Evolutionary conservation across 1,140 invertebrate genomes (phyloP), one percentile per base, ranked within the genome.

Genomic region (Drosophila sucinea): DNA sequence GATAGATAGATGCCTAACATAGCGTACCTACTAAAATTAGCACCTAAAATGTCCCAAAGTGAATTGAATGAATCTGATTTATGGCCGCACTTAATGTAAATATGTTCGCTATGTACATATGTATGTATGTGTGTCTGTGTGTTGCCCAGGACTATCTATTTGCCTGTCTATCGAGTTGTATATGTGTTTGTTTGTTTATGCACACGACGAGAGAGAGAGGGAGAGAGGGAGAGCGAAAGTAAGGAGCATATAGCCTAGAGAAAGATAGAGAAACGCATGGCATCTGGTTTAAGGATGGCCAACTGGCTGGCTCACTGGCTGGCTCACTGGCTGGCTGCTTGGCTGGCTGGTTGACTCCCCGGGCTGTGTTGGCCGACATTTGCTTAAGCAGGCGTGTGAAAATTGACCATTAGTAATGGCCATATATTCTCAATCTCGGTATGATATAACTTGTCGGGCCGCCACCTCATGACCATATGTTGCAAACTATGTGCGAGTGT

Each of bases 51-150:
- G 69, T 73, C 60, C 82, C 61, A 70, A 70, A 76, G 83, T 87
- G 84, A 86, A 86, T 87, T 87, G 83, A 87, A 83, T 89, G 74
- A 67, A 83, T 69, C 84, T 87, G 83, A 87, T 87, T 87, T 89
- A 89, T 87, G 83, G 78, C 29, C 77, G 73, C 84, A 89, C 80
- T 89, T 81, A 87, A 87, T 86, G 83, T 81, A 87, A 86, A 86
- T 86, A 80, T 74, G 70, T 77, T 70, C 35, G 51, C 51, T 58
- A 68, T 70, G 71, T 51, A 68, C 67, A 58, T 47, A 33, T 38
- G 33, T 54, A 60, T 58, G n/a, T 71, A 30, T 60, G 54, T 40
- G 41, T 66, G 47, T 62, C 30, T 41, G 30, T 41, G n/a, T 40
- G 27, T 51, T 51, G 27, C 2, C 35, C 41, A 47, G 65, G 66